Evolutionary conservation across 2,797 vertebrate genomes (phyloP), one percentile per base, ranked within the genome.

Genomic region (Amblyopsis hoosieri): DNA sequence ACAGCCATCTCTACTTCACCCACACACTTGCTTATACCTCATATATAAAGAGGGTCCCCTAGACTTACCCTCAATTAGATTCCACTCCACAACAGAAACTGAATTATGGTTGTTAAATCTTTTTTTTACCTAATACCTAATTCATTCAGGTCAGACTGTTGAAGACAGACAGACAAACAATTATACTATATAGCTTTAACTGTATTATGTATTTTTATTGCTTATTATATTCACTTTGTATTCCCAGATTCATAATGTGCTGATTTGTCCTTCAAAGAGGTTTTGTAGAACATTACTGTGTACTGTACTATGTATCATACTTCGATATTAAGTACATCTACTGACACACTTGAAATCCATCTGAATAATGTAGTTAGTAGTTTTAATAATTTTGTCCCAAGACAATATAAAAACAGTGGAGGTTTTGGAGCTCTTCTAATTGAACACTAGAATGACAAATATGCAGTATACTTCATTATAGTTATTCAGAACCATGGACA

Each of bases 51-150:
- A 64, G 9, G 81, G 79, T 88, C 80, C 83, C 80, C 74, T 78
- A 68, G 70, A 71, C 70, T 65, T 70, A 68, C 74, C 80, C 83
- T 85, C 92, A 94, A 93, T 94, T 90, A 92, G 83, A 91, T 87
- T 85, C 69, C 57, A 76, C 81, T 87, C 82, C 88, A 82, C 66
- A 72, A 72, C 74, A 78, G 66, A 62, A 51, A 76, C 76, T 84
- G 76, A 90, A 90, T 76, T 78, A 86, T 42, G 37, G 69, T 86
- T 56, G 76, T 78, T 66, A 91, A 93, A 92, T 90, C 91, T 93
- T 87, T 87, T 89, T 83, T 17, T 17, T 17, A 17, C 17, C 17
- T 17, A 17, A 70, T 91, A 91, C 82, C 89, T 81, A 86, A 89
- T 85, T 93, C 80, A 83, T 84, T 91, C 77, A 62, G 48, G 45